A percentile compares a stretch with the other conserved stretches of the same genome.
Conservation (phyloP, 2,113 vertebrate species). For the Terrapene triunguis region DNA sequence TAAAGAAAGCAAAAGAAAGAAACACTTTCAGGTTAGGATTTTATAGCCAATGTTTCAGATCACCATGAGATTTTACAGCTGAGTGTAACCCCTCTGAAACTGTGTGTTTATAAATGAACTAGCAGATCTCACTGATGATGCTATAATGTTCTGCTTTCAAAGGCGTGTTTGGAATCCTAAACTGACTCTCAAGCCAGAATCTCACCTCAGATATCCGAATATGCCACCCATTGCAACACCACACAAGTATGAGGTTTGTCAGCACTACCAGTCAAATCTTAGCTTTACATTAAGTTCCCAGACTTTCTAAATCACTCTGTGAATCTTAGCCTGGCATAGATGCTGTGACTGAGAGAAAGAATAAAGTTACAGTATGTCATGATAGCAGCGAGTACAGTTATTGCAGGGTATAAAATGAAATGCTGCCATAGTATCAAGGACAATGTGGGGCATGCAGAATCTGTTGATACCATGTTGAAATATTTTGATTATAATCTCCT, state of each 20-base stretch:
- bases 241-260: neutral
- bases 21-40: neutral
- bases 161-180: neutral
- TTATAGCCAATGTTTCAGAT: neutral
- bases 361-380: neutral
- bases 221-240: neutral
- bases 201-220: neutral
- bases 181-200: neutral
- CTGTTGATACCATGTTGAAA: constrained; percentile 65
- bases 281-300: neutral
- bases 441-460: neutral
- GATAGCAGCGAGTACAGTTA: neutral
- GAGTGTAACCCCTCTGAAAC: neutral
- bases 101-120: neutral
- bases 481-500: constrained; percentile 79
- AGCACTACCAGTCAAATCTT: fast-evolving
- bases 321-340: fast-evolving
- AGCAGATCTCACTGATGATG: neutral
- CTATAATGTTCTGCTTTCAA: neutral
- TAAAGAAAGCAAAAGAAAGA: neutral
- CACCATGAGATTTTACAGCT: neutral
- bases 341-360: fast-evolving
- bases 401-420: neutral
- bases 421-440: neutral
- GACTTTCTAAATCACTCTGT: neutral